Percentiles rank a stretch among this genome's conserved stretches.
phyloP scores from a whole-genome alignment of 2,797 vertebrate genomes.

The Enteromius trimaculatus region DNA sequence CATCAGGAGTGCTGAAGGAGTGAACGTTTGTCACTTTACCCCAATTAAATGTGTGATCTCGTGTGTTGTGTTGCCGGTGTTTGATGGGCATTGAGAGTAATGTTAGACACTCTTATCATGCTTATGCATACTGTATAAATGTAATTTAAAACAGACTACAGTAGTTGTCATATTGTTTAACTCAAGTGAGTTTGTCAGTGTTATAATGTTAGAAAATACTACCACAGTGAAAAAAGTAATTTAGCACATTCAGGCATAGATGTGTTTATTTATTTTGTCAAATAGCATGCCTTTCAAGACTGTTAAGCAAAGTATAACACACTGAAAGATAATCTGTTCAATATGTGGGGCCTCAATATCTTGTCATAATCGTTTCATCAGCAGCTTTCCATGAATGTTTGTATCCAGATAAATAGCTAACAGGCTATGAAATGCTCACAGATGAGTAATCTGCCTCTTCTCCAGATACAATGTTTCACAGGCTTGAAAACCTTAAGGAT shows the following conservation, averaged over 20 bases:
- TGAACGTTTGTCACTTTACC: not conserved
- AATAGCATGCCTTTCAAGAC: not conserved
- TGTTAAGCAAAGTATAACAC: not conserved
- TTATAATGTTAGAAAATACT: not conserved
- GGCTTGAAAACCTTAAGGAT: slow-evolving; percentile 65
- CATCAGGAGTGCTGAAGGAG: not conserved
- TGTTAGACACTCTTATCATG: not conserved
- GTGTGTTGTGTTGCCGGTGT: not conserved
- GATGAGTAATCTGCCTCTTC: slow-evolving; percentile 28
- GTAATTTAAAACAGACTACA: too few species aligned
- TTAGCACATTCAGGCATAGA: not conserved
- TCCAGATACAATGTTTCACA: slow-evolving; percentile 26
- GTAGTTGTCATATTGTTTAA: not conserved
- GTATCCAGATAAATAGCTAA: not conserved
- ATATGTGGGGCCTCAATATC: not conserved
- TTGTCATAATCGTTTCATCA: not conserved
- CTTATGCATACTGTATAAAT: not conserved
- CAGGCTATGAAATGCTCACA: not conserved
- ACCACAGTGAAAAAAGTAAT: not conserved
- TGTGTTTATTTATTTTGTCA: not conserved
- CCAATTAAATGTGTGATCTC: not conserved
- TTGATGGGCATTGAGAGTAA: not conserved
- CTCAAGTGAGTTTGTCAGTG: not conserved
- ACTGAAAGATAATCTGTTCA: not conserved
- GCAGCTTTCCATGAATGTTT: not conserved